phyloP scores from a whole-genome alignment of 92 coral and sea anemone species.

The Phenganax marumi region DNA sequence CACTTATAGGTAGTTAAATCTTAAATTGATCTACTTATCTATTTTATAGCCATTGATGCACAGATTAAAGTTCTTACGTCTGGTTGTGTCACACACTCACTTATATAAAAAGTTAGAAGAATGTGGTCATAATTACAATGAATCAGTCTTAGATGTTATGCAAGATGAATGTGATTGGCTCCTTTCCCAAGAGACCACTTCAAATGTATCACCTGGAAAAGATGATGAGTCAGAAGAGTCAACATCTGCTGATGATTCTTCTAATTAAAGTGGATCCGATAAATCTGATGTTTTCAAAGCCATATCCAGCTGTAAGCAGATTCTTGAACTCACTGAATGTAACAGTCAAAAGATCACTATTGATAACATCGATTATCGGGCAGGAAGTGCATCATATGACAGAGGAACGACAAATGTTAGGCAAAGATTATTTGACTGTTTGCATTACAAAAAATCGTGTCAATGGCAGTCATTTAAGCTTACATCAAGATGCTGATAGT shows the following conservation, averaged over 20 bases:
- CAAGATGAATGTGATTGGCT: constrained; percentile 1
- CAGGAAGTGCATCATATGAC: no score
- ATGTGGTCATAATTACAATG: not conserved
- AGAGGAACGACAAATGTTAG: no score
- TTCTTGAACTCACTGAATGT: no score
- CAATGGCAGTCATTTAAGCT: constrained; percentile 52
- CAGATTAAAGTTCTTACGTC: not conserved
- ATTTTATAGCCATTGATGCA: constrained; percentile 2
- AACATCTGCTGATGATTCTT: not conserved
- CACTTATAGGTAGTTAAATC: not conserved
- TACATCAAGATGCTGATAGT: constrained; percentile 40
- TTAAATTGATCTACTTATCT: not conserved
- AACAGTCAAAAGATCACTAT: no score
- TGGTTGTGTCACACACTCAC: constrained; percentile 10
- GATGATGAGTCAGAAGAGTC: not conserved
- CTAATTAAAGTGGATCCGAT: not conserved
- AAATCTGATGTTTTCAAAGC: no score
- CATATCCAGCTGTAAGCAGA: no score
- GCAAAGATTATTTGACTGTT: no score
- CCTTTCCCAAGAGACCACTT: not conserved
- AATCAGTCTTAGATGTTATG: not conserved
- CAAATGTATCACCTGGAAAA: no score
- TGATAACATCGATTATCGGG: no score
- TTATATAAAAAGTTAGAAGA: not conserved
- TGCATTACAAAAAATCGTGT: no score